Evolutionary conservation across 2,113 vertebrate genomes (phyloP).

Genomic region (Mesitornis unicolor): DNA sequence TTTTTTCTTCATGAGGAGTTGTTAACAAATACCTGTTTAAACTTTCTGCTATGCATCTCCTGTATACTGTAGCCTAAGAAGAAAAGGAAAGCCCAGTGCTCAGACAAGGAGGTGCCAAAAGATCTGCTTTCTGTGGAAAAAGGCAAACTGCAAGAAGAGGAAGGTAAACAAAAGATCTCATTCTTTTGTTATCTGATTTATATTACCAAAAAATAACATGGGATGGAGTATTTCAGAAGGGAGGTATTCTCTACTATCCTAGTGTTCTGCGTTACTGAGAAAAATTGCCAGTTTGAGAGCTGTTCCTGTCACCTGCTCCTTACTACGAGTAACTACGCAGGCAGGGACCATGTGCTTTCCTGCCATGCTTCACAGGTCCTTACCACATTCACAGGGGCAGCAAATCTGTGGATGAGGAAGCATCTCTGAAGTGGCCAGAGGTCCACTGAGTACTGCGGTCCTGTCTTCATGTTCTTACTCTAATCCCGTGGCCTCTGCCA

Average conservation of each 20-base stretch:
- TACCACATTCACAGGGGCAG: neutral
- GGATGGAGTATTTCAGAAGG: neutral
- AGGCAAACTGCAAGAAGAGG: constrained; percentile 42
- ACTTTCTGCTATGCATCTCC: neutral
- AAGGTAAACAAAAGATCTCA: constrained; percentile 19
- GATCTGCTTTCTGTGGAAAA: constrained; percentile 9
- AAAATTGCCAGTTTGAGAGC: neutral
- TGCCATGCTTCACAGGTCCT: neutral
- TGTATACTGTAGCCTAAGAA: constrained; percentile 22
- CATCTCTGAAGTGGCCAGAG: neutral
- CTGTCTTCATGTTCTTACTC: neutral
- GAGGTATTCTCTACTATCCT: neutral
- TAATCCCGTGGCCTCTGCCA: neutral
- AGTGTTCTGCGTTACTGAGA: neutral
- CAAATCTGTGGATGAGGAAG: neutral
- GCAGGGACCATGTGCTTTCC: neutral
- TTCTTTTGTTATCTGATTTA: neutral
- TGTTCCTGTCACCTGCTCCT: neutral
- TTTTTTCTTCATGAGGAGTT: neutral
- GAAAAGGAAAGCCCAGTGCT: constrained; percentile 29
- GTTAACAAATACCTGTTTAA: neutral
- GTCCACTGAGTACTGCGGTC: neutral
- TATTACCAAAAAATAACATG: neutral
- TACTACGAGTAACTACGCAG: rapidly evolving
- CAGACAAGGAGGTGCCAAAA: neutral